A percentile compares a stretch with the other conserved stretches of the same genome.
These are phyloP conservation scores for Rhamphomyia laevipes DNA, from an alignment of 2,888 invertebrate genomes.

Conservation along the genomic window DNA sequence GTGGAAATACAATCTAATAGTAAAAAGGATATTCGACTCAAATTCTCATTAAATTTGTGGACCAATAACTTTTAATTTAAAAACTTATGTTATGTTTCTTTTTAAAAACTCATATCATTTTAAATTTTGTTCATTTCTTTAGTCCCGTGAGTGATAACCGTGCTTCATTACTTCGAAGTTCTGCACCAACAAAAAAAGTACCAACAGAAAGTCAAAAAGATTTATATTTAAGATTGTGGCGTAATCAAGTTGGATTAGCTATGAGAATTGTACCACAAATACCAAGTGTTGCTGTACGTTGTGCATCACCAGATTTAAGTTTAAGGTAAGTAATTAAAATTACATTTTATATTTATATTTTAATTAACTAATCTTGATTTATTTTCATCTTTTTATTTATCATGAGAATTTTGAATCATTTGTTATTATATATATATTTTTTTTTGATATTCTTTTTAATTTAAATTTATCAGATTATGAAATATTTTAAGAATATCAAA, in stretches of 20 bases:
- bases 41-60: no score
- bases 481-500: no score
- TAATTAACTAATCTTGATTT: no score
- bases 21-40: no score
- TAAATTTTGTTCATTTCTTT: constrained; percentile 21
- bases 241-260: constrained; percentile 92
- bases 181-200: constrained; percentile 78
- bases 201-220: constrained; percentile 75
- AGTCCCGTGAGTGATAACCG: constrained; percentile 94
- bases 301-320: constrained; percentile 86
- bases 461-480: no score
- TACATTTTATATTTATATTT: background rate
- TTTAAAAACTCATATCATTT: constrained; percentile 5
- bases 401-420: no score
- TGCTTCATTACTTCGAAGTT: constrained; percentile 81
- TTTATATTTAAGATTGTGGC: constrained; percentile 93
- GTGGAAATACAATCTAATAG: no score
- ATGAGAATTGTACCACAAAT: constrained; percentile 92
- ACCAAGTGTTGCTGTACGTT: constrained; percentile 74
- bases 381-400: no score
- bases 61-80: no score
- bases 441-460: no score
- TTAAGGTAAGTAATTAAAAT: constrained; percentile 53
- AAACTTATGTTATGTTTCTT: no score
- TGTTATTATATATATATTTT: no score